Conservation (phyloP, 2,797 vertebrate genomes). For the Sebastes minor region DNA sequence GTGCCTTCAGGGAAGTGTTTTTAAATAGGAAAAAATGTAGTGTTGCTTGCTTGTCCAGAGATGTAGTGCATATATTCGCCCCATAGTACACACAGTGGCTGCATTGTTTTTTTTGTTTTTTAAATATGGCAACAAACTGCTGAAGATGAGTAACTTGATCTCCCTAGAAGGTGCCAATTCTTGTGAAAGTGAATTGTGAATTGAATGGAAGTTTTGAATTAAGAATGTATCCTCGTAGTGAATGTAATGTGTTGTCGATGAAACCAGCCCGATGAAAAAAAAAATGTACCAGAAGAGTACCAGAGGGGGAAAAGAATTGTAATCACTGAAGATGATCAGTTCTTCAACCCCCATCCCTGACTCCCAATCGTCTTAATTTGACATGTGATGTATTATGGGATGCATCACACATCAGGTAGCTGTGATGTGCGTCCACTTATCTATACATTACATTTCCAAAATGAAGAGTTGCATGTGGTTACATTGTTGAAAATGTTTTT, state of each 20-base stretch:
- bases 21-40: slow-evolving; percentile 45
- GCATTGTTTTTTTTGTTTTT: slow-evolving; percentile 2
- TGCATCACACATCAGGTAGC: background rate
- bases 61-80: slow-evolving; percentile 49
- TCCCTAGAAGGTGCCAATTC: slow-evolving; percentile 67
- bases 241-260: slow-evolving; percentile 71
- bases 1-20: slow-evolving; percentile 79
- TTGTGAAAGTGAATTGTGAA: slow-evolving; percentile 67
- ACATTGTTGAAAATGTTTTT: slow-evolving; percentile 12
- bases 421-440: background rate
- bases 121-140: slow-evolving; percentile 44
- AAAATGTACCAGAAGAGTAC: background rate
- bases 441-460: background rate
- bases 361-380: background rate
- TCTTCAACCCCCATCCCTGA: background rate
- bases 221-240: slow-evolving; percentile 75
- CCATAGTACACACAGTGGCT: slow-evolving; percentile 37
- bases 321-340: background rate
- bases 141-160: slow-evolving; percentile 34
- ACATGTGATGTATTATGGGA: slow-evolving; percentile 4
- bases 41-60: slow-evolving; percentile 67
- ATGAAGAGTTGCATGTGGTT: slow-evolving; percentile 54
- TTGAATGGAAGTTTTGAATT: slow-evolving; percentile 67
- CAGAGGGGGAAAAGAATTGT: background rate
- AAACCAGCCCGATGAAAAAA: slow-evolving; percentile 52